phyloP scores from a whole-genome alignment of 2,888 invertebrate genomes.

The Alsophila aescularia region DNA sequence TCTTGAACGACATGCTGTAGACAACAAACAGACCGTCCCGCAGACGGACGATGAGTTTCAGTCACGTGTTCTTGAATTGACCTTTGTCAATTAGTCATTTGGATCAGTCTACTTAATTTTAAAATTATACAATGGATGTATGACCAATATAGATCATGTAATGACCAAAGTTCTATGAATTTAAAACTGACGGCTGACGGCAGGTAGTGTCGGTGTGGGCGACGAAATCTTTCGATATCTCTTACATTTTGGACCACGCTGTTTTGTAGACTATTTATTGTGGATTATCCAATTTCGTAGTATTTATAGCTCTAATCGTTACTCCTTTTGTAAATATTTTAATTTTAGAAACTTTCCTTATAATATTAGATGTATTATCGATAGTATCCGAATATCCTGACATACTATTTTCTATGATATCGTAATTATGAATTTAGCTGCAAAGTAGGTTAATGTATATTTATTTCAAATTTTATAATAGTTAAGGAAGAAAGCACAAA shows the following conservation, averaged over 20 bases:
- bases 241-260: constrained; percentile 68
- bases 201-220: constrained; percentile 33
- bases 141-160: constrained; percentile 67
- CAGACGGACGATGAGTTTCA: constrained; percentile 9
- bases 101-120: constrained; percentile 35
- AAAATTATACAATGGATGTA: constrained; percentile 33
- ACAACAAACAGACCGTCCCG: background rate
- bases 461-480: constrained; percentile 73
- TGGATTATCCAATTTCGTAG: constrained; percentile 70
- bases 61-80: constrained; percentile 42
- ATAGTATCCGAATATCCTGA: constrained; percentile 52
- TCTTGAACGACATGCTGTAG: constrained; percentile 87
- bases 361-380: constrained; percentile 50
- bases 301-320: constrained; percentile 78
- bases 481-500: constrained; percentile 74
- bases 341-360: constrained; percentile 65
- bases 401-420: constrained; percentile 54
- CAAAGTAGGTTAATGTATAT: constrained; percentile 69
- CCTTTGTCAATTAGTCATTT: constrained; percentile 50
- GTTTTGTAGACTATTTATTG: constrained; percentile 80
- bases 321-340: constrained; percentile 78
- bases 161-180: constrained; percentile 79
- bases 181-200: constrained; percentile 50
- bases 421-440: constrained; percentile 55
- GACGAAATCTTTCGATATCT: constrained; percentile 58